Base-by-base conservation (phyloP, 2,888 invertebrate genomes). In the Drepana falcataria region DNA sequence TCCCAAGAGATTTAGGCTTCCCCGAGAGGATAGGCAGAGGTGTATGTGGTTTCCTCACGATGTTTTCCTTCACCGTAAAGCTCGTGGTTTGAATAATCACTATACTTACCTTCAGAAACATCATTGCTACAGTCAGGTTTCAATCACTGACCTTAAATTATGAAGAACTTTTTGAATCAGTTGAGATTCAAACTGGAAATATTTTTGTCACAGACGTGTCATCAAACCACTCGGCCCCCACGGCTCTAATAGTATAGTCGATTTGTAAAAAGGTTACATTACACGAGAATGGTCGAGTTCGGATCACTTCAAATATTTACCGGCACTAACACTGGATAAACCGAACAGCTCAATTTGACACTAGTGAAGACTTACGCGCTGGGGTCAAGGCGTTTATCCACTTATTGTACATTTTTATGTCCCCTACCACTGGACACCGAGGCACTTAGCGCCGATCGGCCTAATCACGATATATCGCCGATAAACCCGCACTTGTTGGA, bases 381-480 rank as follows among this genome's bases (percentile, higher is more conserved):
- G 66, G 75, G 80, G 81, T 79, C 79, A 81, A 75, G 69, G 66
- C 72, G 73, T 77, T 80, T 78, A 75, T 73, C 73, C 75, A 71
- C 79, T 73, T 73, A 75, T 69, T 59, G 57, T 55, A 55, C 56
- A 62, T 63, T 59, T 66, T 61, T 57, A 60, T 64, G 65, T 67
- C 80, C 81, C 81, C 77, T 68, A 66, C 70, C 55, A 68, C 53
- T 56, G 71, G 63, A 71, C 72, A 68, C 68, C 55, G 54, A 35
- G 61, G 61, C 83, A 86, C 85, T 89, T 90, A 88, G 76, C 86
- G 75, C 83, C 83, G 73, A 84, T 86, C 77, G 75, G 76, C 69
- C 70, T 88, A 88, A 88, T 83, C 70, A 73, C 82, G 76, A 89
- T 87, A 77, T 85, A 89, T 85, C 57, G 86, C 75, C 79, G 71